Conservation (phyloP, 1,140 invertebrate genomes). For the Zaprionus gabonicus region DNA sequence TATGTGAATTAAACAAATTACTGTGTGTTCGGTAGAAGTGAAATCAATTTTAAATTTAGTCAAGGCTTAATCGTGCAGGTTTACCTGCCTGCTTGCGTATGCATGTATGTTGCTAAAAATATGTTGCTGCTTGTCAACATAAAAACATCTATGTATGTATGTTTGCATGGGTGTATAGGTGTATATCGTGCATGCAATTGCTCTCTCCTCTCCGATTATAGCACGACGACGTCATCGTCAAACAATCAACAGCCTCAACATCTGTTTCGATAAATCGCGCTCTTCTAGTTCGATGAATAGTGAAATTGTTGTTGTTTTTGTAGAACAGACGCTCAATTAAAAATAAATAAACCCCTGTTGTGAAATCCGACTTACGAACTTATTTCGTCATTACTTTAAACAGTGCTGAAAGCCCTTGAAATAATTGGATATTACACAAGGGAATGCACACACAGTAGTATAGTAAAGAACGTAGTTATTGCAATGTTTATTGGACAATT, state of each 20-base stretch:
- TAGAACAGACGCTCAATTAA: not conserved
- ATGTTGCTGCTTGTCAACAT: slow-evolving; percentile 35
- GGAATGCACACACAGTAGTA: not conserved
- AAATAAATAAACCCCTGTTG: not conserved
- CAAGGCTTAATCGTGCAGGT: not conserved
- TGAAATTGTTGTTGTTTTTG: not conserved
- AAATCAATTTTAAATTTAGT: slow-evolving; percentile 10
- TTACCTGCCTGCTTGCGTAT: slow-evolving; percentile 14
- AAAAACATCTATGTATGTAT: slow-evolving; percentile 36
- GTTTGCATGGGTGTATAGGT: not conserved
- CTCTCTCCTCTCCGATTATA: slow-evolving; percentile 53
- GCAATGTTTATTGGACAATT: slow-evolving; percentile 3
- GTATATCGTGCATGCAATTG: slow-evolving; percentile 14
- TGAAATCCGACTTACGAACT: not conserved
- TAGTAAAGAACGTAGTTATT: not conserved
- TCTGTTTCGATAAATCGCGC: slow-evolving; percentile 52
- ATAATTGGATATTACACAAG: not conserved
- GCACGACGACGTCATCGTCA: slow-evolving; percentile 67
- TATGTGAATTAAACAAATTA: slow-evolving; percentile 14
- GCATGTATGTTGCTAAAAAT: slow-evolving; percentile 44
- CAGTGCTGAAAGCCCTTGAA: slow-evolving; percentile 1
- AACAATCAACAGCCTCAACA: slow-evolving; percentile 39
- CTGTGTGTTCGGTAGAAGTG: slow-evolving; percentile 5
- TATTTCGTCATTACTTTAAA: not conserved
- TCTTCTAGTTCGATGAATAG: not conserved